A percentile compares a stretch with the other conserved stretches of the same genome.
Evolutionary conservation across 2,797 vertebrate species (phyloP).

Genomic region (Pipistrellus pipistrellus): DNA sequence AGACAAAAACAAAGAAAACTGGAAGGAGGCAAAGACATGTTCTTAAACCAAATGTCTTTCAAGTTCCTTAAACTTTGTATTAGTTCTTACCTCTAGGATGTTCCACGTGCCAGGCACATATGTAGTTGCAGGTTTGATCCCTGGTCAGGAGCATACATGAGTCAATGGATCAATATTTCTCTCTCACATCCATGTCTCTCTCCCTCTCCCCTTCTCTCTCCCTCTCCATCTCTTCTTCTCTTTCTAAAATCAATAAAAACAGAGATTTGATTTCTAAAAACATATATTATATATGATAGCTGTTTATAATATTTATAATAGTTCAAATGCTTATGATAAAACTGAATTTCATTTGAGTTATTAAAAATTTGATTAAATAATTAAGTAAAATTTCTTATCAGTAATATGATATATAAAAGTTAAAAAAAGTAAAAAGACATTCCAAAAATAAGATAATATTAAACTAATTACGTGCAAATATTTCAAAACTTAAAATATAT

Average conservation of each 20-base stretch:
- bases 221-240: neutral
- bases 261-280: neutral
- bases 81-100: neutral
- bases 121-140: neutral
- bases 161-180: neutral
- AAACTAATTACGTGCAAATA: slow-evolving; percentile 8
- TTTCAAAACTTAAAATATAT: neutral
- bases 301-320: neutral
- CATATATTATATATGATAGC: neutral
- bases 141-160: neutral
- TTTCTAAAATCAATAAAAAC: neutral
- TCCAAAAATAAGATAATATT: neutral
- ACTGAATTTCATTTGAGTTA: neutral
- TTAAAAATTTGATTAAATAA: neutral
- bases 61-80: neutral
- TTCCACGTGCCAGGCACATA: neutral
- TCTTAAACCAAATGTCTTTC: neutral
- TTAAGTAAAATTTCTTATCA: neutral
- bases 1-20: neutral
- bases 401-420: neutral
- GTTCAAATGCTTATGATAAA: neutral
- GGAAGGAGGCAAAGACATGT: neutral
- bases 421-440: neutral
- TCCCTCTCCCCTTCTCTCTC: neutral
- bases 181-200: neutral